Conservation (phyloP, 2,888 invertebrate genomes). For the Dyspetes luteomarginatus region DNA sequence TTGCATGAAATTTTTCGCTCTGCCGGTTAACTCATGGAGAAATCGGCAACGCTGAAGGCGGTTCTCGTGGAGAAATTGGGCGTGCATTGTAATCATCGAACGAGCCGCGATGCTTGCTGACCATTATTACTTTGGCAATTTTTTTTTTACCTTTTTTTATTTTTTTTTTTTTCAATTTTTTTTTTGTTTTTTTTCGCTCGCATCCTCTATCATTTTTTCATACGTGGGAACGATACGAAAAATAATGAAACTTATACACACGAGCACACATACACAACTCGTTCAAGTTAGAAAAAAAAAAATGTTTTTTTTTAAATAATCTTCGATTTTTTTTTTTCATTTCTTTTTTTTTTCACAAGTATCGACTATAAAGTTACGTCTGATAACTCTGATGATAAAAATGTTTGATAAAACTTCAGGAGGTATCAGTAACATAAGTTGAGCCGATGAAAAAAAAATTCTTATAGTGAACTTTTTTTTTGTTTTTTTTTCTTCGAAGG, state of each 20-base stretch:
- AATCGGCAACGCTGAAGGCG: conserved; percentile 37
- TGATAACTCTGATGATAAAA: no score
- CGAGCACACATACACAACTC: no score
- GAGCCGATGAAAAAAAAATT: not conserved
- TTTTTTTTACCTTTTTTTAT: not conserved
- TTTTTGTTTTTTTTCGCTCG: not conserved
- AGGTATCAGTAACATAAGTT: not conserved
- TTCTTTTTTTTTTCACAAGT: not conserved
- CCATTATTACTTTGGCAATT: not conserved
- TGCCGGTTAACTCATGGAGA: conserved; percentile 33
- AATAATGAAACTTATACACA: not conserved
- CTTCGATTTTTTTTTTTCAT: conserved; percentile 1
- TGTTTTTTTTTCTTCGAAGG: no score
- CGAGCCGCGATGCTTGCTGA: not conserved
- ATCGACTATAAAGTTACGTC: not conserved
- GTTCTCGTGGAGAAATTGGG: conserved; percentile 25
- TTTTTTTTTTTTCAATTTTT: not conserved
- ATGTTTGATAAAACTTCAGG: no score
- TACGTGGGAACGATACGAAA: conserved; percentile 1
- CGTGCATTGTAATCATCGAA: conserved; percentile 37
- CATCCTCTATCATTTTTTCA: conserved; percentile 7
- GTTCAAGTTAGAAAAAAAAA: not conserved
- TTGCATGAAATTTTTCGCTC: not conserved
- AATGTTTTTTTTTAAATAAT: conserved; percentile 8
- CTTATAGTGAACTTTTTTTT: not conserved